Evolutionary conservation across 2,797 vertebrate genomes (phyloP), one percentile per base, ranked within the genome.

Genomic region (Eulemur rubriventer): DNA sequence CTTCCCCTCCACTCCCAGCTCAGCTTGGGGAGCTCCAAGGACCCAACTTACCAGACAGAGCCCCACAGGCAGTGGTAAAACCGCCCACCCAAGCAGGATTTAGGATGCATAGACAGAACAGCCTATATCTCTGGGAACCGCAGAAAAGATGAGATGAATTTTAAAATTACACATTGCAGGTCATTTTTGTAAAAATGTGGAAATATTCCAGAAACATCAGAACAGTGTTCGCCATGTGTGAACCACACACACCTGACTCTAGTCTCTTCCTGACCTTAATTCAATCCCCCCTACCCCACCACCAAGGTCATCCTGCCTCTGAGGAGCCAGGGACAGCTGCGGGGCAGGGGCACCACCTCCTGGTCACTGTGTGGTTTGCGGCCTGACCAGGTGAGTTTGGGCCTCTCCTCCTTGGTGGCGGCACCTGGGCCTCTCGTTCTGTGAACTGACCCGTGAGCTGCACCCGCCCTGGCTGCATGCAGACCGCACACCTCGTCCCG

Each of bases 391-490:
- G 24, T 83, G 63, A 13, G 4, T 9, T 14, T 17, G 2, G 28
- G 11, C 22, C 4, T 7, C 30, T 1, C 26, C 8, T 90, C 48
- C 52, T 16, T 8, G 8, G 35, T 2, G 14, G 18, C 28, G 1
- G n/a, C 26, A 35, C 14, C 65, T 6, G 22, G 22, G 75, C 28
- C 20, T 67, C 14, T 26, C 2, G 1, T 55, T 81, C 41, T 43
- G 20, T 46, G 33, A 0, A 0, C 33, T 16, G 14, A 24, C 10
- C 22, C n/a, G 1, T 10, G n/a, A 69, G 50, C 14, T 46, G n/a
- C 26, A 24, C 33, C 50, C 18, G 1, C 11, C n/a, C 8, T 9
- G 12, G 12, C 84, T 50, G 9, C 12, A 14, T 1, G 55, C 55
- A 38, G 63, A n/a, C 24, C 3, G 35, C 3, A 41, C 14, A 14